Conservation (phyloP, 2,113 vertebrate genomes). For the Apistogramma diplotaenia region DNA sequence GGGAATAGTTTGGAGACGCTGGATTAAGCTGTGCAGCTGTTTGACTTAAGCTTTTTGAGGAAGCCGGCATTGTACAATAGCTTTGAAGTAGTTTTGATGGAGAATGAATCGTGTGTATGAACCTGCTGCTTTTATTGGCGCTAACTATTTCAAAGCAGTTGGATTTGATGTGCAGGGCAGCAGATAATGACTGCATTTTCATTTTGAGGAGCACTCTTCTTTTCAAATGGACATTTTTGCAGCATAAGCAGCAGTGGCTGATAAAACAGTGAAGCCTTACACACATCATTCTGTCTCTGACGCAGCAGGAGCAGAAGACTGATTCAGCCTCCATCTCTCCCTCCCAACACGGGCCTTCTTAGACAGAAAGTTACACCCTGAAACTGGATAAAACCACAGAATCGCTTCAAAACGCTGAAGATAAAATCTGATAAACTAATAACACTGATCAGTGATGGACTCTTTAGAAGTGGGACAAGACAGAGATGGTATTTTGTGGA, state of each 20-base stretch:
- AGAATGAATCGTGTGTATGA: not conserved
- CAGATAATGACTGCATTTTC: slow-evolving; percentile 1
- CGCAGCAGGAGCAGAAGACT: not conserved
- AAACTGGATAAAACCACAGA: not conserved
- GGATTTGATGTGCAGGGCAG: rapidly evolving
- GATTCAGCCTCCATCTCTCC: slow-evolving; percentile 15
- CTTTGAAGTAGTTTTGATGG: not conserved
- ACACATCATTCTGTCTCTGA: not conserved
- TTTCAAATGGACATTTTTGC: slow-evolving; percentile 8
- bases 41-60: not conserved
- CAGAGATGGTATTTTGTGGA: rapidly evolving
- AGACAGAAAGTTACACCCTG: not conserved
- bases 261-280: not conserved
- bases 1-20: not conserved
- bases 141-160: not conserved
- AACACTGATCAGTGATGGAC: not conserved
- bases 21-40: not conserved
- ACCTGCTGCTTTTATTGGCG: not conserved
- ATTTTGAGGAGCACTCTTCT: not conserved
- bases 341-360: not conserved
- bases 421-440: too few relatives aligned
- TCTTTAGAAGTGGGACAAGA: not conserved
- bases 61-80: not conserved
- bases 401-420: not conserved
- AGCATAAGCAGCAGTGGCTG: not conserved